Percentiles rank a stretch among this genome's conserved stretches.
phyloP scores from a whole-genome alignment of 2,888 invertebrate species.

The Drosophila suboccidentalis region DNA sequence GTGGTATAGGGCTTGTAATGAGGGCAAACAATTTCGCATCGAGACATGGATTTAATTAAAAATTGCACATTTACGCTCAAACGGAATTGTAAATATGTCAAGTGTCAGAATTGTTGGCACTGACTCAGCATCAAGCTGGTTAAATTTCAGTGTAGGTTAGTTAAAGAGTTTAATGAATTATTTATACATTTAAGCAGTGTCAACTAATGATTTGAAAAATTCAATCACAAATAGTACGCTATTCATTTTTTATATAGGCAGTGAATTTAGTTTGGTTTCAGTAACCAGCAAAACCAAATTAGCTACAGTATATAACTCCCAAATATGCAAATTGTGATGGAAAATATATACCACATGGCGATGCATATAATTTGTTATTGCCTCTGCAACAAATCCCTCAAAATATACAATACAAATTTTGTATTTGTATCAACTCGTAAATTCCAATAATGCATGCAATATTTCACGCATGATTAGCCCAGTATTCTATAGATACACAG shows the following conservation, averaged over 20 bases:
- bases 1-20: constrained; percentile 40
- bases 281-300: constrained; percentile 2
- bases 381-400: constrained; percentile 18
- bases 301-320: not conserved
- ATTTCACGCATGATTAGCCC: constrained; percentile 37
- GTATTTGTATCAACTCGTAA: constrained; percentile 9
- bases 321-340: constrained; percentile 6
- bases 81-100: constrained; percentile 36
- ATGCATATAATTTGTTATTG: constrained; percentile 8
- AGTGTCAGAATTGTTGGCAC: constrained; percentile 17
- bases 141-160: constrained; percentile 9
- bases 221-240: not conserved
- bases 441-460: constrained; percentile 30
- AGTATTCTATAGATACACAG: not conserved
- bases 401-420: constrained; percentile 43
- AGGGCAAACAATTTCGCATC: constrained; percentile 56
- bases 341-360: not conserved
- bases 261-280: not conserved
- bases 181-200: not conserved
- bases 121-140: constrained; percentile 2
- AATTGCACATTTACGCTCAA: constrained; percentile 32
- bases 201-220: not conserved
- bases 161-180: constrained; percentile 4
- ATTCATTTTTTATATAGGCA: not conserved
- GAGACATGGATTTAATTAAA: constrained; percentile 60